These are phyloP conservation scores for Brevimyrus niger DNA, from an alignment of 2,113 vertebrate species.

Conservation along the genomic window DNA sequence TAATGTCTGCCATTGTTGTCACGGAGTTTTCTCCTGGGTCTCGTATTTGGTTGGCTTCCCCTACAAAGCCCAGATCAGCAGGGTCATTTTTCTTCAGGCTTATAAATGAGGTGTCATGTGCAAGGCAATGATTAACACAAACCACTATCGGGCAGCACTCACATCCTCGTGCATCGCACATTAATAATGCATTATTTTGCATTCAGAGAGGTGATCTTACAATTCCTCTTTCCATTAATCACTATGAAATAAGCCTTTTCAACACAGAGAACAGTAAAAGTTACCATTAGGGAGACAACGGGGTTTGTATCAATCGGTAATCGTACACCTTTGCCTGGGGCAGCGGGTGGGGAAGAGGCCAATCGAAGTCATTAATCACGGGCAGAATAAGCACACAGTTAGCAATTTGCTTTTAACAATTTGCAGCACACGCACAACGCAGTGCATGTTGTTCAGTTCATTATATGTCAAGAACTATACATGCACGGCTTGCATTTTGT, in stretches of 20 bases:
- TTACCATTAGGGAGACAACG: conserved; percentile 1
- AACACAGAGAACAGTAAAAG: not conserved
- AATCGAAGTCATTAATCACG: not conserved
- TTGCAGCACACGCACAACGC: not conserved
- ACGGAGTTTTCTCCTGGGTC: not conserved
- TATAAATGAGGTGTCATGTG: conserved; percentile 5
- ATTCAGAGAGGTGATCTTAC: conserved; percentile 3
- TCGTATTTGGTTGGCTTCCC: not conserved
- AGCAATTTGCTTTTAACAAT: not conserved
- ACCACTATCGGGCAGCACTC: not conserved
- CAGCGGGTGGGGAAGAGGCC: not conserved
- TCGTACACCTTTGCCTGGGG: not conserved
- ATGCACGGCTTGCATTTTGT: not conserved
- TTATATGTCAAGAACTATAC: not conserved
- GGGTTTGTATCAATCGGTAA: not conserved
- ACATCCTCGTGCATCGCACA: not conserved
- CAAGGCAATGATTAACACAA: conserved; percentile 1
- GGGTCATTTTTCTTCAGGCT: conserved; percentile 3
- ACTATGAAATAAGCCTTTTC: conserved; percentile 8
- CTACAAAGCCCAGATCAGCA: not conserved
- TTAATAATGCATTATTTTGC: conserved; percentile 9
- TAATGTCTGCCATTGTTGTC: conserved; percentile 1
- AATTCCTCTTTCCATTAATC: conserved; percentile 11
- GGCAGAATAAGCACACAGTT: not conserved
- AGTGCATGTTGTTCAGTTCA: not conserved